phyloP scores from a whole-genome alignment of 53 echinoderm and acorn worm genomes.

The Stichopus horrens region DNA sequence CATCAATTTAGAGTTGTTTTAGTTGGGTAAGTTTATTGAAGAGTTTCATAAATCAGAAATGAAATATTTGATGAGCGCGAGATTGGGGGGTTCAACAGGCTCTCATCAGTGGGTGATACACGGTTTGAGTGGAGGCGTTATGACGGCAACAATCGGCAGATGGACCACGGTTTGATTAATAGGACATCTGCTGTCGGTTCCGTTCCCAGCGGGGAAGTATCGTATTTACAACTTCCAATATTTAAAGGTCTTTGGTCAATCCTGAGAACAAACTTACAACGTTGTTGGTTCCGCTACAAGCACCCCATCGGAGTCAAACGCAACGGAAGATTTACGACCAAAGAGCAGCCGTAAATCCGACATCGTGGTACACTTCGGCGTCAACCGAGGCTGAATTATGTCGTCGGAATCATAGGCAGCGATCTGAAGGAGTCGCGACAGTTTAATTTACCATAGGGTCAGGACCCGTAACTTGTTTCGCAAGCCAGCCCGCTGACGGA shows the following conservation, averaged over 20 bases:
- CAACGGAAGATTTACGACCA: slow-evolving; percentile 31
- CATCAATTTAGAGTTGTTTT: slow-evolving; percentile 26
- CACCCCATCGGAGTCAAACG: slow-evolving; percentile 30
- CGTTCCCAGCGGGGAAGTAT: slow-evolving; percentile 5
- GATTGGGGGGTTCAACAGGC: slow-evolving; percentile 28
- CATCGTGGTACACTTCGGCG: slow-evolving; percentile 38
- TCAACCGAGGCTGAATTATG: slow-evolving; percentile 31
- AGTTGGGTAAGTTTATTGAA: slow-evolving; percentile 33
- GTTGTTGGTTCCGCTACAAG: slow-evolving; percentile 24
- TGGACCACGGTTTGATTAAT: slow-evolving; percentile 40
- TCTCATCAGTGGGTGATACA: slow-evolving; percentile 33
- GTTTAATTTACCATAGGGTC: slow-evolving; percentile 41
- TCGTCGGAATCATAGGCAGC: not conserved
- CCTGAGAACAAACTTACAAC: slow-evolving; percentile 38
- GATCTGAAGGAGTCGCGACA: not conserved
- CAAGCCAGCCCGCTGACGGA: slow-evolving; percentile 24
- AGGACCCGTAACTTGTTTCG: slow-evolving; percentile 45
- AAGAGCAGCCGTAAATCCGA: slow-evolving; percentile 18
- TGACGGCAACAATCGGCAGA: slow-evolving; percentile 35
- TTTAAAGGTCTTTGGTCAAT: slow-evolving; percentile 41
- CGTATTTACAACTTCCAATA: slow-evolving; percentile 40
- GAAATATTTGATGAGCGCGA: slow-evolving; percentile 23
- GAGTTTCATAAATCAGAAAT: slow-evolving; percentile 25
- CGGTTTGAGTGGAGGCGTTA: slow-evolving; percentile 40
- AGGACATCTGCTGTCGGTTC: slow-evolving; percentile 25